Percentiles rank a stretch among this genome's conserved stretches.
Evolutionary conservation across 2,888 invertebrate species (phyloP).

Genomic region (Cataglyphis albicans): DNA sequence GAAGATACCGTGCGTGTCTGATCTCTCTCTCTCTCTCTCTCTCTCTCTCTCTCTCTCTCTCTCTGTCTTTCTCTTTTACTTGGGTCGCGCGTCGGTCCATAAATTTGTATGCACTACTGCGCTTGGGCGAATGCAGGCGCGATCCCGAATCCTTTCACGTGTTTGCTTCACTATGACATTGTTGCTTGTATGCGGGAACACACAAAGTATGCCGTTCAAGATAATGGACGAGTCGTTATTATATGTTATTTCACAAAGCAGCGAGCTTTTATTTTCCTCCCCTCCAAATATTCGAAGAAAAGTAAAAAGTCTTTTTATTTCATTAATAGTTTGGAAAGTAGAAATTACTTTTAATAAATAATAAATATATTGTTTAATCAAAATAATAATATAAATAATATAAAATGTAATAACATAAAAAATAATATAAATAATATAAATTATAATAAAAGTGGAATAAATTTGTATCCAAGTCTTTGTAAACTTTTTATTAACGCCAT

Average conservation of each 20-base stretch:
- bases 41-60: not conserved
- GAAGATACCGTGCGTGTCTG: conserved; percentile 58
- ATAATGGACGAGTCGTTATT: conserved; percentile 25
- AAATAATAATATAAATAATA: no score
- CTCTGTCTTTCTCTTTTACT: not conserved
- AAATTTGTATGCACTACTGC: conserved; percentile 64
- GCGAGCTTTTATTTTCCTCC: conserved; percentile 17
- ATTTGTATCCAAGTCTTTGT: not conserved
- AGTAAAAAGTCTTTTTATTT: not conserved
- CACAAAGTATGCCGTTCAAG: conserved; percentile 39
- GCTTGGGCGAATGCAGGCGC: conserved; percentile 31
- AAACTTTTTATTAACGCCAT: not conserved
- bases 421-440: not conserved
- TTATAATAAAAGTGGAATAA: not conserved
- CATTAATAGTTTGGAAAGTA: conserved; percentile 38
- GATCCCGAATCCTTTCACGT: conserved; percentile 31
- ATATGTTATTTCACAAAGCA: not conserved
- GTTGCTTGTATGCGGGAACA: not conserved
- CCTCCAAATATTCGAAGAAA: not conserved
- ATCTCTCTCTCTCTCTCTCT: conserved; percentile 35
- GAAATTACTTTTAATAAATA: not conserved
- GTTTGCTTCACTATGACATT: conserved; percentile 6
- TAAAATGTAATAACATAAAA: no score
- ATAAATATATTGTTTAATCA: not conserved
- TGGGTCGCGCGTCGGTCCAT: conserved; percentile 33